phyloP scores from a whole-genome alignment of 2,113 vertebrate genomes.

The Leptosomus discolor region DNA sequence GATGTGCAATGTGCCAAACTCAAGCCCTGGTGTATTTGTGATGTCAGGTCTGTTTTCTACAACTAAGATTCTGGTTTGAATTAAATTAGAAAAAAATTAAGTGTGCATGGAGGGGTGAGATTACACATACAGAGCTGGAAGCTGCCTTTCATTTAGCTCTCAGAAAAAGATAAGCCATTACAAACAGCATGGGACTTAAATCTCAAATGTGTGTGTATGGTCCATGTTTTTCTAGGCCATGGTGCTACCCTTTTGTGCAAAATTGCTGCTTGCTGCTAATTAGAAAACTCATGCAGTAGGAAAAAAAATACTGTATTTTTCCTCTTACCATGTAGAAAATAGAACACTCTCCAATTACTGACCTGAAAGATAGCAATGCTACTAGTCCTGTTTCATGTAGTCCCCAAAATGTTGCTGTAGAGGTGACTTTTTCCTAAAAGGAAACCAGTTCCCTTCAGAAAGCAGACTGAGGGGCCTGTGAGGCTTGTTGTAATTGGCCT shows the following conservation, averaged over 20 bases:
- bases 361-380: background rate
- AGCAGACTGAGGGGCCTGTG: background rate
- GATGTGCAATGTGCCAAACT: rapidly evolving
- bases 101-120: rapidly evolving
- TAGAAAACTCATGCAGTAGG: background rate
- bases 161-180: no score
- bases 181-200: rapidly evolving
- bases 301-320: background rate
- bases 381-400: background rate
- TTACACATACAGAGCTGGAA: background rate
- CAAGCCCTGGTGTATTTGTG: rapidly evolving
- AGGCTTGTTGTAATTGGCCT: background rate
- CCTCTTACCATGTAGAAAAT: background rate
- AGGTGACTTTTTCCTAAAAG: background rate
- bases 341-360: background rate
- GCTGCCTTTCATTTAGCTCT: background rate
- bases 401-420: background rate
- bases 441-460: background rate
- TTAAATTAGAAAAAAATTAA: background rate
- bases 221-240: background rate
- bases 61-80: background rate
- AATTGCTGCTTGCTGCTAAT: background rate
- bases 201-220: rapidly evolving
- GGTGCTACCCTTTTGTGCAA: background rate
- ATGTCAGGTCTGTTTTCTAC: background rate